Evolutionary conservation across 2,888 invertebrate genomes (phyloP).

Genomic region (Oxyscelio sp.): DNA sequence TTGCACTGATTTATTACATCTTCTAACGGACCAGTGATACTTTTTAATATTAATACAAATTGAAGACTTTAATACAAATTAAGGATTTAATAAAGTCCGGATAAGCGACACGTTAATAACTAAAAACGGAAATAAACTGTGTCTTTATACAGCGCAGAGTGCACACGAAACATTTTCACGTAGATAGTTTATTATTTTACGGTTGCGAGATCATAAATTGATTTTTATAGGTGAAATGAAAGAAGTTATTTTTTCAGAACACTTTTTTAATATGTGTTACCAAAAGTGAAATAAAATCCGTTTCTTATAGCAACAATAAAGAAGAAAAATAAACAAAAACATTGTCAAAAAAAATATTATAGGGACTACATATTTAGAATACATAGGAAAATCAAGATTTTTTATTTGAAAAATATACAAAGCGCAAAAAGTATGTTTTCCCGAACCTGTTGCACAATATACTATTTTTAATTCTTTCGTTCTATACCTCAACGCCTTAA

Average conservation of each 20-base stretch:
- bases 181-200: constrained; percentile 27
- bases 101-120: not conserved
- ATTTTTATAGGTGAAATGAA: constrained; percentile 24
- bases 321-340: no score
- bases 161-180: constrained; percentile 2
- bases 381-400: no score
- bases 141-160: constrained; percentile 2
- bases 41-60: not conserved
- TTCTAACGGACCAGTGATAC: not conserved
- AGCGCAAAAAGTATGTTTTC: no score
- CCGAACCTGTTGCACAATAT: no score
- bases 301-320: not conserved
- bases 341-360: no score
- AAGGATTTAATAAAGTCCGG: not conserved
- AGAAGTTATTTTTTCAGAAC: constrained; percentile 24
- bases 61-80: not conserved
- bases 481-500: no score
- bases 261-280: not conserved
- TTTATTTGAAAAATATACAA: no score
- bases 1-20: not conserved
- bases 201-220: constrained; percentile 25
- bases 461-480: no score
- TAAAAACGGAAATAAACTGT: constrained; percentile 13
- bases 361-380: no score
- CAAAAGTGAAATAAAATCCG: not conserved